These are phyloP conservation scores for Mesorhabditis spiculigera DNA, from an alignment of 2,888 invertebrate species.

Conservation along the genomic window DNA sequence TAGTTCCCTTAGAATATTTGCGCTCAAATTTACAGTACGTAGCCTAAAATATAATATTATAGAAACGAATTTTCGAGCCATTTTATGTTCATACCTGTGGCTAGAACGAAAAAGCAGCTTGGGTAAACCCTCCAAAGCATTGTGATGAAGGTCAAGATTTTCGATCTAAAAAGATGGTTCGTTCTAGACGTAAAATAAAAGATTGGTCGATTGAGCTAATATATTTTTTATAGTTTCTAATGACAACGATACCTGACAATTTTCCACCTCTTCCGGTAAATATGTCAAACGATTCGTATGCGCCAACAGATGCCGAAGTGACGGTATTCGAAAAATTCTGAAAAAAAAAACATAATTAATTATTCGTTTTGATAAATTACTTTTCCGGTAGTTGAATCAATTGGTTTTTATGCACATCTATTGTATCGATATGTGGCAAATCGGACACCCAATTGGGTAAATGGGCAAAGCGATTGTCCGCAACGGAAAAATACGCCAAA, in stretches of 20 bases:
- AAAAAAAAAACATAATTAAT: neutral
- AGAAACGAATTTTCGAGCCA: neutral
- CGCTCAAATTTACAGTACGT: neutral
- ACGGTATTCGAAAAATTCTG: slow-evolving; percentile 2
- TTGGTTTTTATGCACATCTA: slow-evolving; percentile 3
- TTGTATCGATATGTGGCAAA: neutral
- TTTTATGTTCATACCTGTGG: neutral
- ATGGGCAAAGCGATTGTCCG: neutral
- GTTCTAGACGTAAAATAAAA: neutral
- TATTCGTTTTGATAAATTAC: neutral
- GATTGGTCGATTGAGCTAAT: neutral
- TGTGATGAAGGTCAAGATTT: neutral
- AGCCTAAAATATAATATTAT: neutral
- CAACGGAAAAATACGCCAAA: neutral
- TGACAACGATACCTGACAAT: neutral
- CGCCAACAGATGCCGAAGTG: neutral
- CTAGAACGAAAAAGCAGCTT: neutral
- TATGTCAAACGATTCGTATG: neutral
- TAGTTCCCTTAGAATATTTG: neutral
- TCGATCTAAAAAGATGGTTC: neutral
- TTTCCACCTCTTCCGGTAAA: neutral
- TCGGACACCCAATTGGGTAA: slow-evolving; percentile 3
- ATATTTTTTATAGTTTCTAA: neutral
- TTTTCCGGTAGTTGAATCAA: neutral
- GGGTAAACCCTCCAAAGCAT: slow-evolving; percentile 6